Conservation (phyloP, 2,113 vertebrate genomes). For the Junco hyemalis region DNA sequence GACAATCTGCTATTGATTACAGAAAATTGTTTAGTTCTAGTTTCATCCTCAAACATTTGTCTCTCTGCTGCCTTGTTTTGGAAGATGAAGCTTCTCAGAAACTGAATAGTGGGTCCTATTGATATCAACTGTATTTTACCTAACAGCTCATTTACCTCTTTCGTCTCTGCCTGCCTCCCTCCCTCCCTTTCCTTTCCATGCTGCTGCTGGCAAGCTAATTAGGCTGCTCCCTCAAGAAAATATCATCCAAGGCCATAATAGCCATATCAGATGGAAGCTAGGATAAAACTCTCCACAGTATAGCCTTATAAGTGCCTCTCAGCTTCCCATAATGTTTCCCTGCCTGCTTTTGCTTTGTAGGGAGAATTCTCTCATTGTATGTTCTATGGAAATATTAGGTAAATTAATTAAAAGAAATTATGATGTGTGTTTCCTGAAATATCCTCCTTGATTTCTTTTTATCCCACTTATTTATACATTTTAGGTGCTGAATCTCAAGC, state of each 20-base stretch:
- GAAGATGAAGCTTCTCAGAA: slow-evolving; percentile 44
- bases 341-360: background rate
- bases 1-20: slow-evolving; percentile 30
- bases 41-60: slow-evolving; percentile 40
- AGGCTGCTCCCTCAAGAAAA: slow-evolving; percentile 65
- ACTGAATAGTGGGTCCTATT: slow-evolving; percentile 38
- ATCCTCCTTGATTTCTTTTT: background rate
- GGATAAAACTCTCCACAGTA: slow-evolving; percentile 29
- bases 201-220: slow-evolving; percentile 58
- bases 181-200: background rate
- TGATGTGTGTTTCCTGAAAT: slow-evolving; percentile 25
- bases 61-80: slow-evolving; percentile 42
- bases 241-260: slow-evolving; percentile 26
- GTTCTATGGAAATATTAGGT: background rate
- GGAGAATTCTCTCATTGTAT: background rate
- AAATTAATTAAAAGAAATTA: slow-evolving; percentile 37
- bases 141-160: slow-evolving; percentile 46
- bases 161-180: background rate
- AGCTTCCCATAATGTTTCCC: slow-evolving; percentile 23
- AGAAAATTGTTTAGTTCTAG: slow-evolving; percentile 48
- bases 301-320: slow-evolving; percentile 14
- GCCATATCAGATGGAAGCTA: slow-evolving; percentile 53
- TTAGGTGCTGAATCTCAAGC: background rate
- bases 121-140: slow-evolving; percentile 34
- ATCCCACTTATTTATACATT: background rate